Conservation (phyloP, 2,797 vertebrate species). For the Semotilus atromaculatus region DNA sequence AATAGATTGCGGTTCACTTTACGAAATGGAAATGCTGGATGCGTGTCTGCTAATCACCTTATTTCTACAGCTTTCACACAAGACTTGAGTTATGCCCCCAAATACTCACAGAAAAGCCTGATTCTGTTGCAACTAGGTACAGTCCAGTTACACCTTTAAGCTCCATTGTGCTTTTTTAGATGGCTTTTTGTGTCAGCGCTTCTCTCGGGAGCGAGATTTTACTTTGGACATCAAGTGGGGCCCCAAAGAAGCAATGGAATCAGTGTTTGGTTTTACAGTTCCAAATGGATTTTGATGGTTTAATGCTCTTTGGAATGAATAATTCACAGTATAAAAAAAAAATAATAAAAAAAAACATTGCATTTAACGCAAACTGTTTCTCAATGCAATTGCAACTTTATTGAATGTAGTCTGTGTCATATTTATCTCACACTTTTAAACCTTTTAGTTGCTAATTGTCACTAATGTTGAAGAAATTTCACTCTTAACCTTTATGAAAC, state of each 20-base stretch:
- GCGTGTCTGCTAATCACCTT: conserved; percentile 78
- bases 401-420: neutral
- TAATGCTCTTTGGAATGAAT: neutral
- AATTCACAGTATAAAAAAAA: neutral
- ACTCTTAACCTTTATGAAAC: neutral
- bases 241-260: neutral
- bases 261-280: neutral
- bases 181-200: conserved; percentile 12
- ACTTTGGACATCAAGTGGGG: neutral
- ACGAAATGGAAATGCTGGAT: conserved; percentile 75
- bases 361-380: neutral
- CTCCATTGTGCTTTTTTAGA: conserved; percentile 20
- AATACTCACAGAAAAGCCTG: neutral
- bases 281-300: no score
- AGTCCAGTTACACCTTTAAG: conserved; percentile 9
- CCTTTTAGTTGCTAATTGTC: neutral
- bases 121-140: neutral
- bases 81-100: conserved; percentile 35
- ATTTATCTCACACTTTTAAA: no score
- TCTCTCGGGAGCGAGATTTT: neutral
- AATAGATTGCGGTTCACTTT: conserved; percentile 73
- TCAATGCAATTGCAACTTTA: neutral
- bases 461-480: neutral
- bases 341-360: no score
- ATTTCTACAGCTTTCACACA: conserved; percentile 70